These are phyloP conservation scores for Caenorhabditis sp. DNA, from an alignment of 2,888 invertebrate genomes.

Conservation along the genomic window DNA sequence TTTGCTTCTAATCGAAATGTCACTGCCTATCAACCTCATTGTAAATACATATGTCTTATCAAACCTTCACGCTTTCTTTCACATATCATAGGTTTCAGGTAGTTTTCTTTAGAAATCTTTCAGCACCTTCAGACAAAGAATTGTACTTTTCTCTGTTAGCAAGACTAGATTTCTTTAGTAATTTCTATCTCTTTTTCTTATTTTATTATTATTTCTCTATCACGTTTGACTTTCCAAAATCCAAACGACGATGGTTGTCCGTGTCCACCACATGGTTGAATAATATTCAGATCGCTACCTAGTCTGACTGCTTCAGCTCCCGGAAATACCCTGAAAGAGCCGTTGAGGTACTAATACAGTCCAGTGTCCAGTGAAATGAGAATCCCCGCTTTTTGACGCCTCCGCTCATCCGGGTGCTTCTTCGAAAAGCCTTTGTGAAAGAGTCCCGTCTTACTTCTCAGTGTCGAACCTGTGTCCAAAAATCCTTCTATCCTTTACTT, in stretches of 20 bases:
- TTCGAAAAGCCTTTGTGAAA: conserved; percentile 13
- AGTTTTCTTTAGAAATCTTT: not conserved
- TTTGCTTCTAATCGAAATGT: conserved; percentile 20
- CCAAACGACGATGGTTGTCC: conserved; percentile 11
- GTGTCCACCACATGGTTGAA: conserved; percentile 13
- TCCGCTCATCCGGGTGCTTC: not conserved
- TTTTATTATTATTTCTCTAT: conserved; percentile 1
- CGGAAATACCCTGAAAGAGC: conserved; percentile 71
- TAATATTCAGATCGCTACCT: conserved; percentile 68
- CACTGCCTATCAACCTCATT: conserved; percentile 17
- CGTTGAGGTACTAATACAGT: conserved; percentile 66
- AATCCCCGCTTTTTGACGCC: conserved; percentile 4
- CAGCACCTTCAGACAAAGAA: not conserved
- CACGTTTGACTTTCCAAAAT: not conserved
- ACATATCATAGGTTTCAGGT: not conserved
- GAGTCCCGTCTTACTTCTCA: not conserved
- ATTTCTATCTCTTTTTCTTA: conserved; percentile 5
- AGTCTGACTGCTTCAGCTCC: conserved; percentile 72
- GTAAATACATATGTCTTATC: not conserved
- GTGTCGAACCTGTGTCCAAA: conserved; percentile 3
- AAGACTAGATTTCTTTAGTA: conserved; percentile 22
- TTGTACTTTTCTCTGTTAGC: conserved; percentile 4
- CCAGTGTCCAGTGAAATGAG: conserved; percentile 19
- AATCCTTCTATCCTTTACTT: conserved; percentile 23
- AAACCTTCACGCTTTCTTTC: conserved; percentile 1